Conservation (phyloP, 2,113 vertebrate species). For the Lepisosteus osseus region DNA sequence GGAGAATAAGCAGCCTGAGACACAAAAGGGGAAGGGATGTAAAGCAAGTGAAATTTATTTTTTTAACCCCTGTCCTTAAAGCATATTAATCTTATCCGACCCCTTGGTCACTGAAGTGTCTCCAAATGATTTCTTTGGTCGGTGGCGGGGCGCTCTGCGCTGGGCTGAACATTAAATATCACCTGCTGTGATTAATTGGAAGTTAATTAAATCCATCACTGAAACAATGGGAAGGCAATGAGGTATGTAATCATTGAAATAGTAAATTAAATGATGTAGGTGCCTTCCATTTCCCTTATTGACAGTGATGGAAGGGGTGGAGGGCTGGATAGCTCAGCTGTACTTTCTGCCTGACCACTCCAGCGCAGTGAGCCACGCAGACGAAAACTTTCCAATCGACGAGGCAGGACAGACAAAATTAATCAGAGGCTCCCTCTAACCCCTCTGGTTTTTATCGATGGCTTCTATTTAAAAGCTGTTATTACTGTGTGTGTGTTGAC, state of each 20-base stretch:
- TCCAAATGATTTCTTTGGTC: constrained; percentile 80
- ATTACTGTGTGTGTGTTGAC: constrained; percentile 31
- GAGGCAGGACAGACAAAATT: constrained; percentile 36
- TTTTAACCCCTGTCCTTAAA: constrained; percentile 69
- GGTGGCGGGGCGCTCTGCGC: constrained; percentile 62
- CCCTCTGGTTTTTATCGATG: constrained; percentile 55
- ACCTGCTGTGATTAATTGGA: constrained; percentile 96
- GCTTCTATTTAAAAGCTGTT: constrained; percentile 40
- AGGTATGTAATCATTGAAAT: constrained; percentile 98
- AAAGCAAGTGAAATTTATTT: constrained; percentile 56
- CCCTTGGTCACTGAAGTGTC: constrained; percentile 77
- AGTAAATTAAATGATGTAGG: constrained; percentile 90
- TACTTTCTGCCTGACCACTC: constrained; percentile 59
- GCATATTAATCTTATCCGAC: constrained; percentile 88
- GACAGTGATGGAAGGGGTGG: constrained; percentile 92
- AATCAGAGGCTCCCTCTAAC: constrained; percentile 27
- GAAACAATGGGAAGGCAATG: constrained; percentile 98
- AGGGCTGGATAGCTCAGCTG: constrained; percentile 58
- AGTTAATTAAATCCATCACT: constrained; percentile 99
- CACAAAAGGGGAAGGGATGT: constrained; percentile 48
- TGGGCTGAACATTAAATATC: constrained; percentile 91
- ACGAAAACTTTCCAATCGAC: constrained; percentile 43
- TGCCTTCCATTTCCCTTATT: constrained; percentile 77
- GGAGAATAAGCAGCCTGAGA: too few species aligned
- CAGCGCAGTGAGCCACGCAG: constrained; percentile 44